Base-by-base conservation (phyloP, 2,113 vertebrate genomes). In the Sturnira hondurensis region DNA sequence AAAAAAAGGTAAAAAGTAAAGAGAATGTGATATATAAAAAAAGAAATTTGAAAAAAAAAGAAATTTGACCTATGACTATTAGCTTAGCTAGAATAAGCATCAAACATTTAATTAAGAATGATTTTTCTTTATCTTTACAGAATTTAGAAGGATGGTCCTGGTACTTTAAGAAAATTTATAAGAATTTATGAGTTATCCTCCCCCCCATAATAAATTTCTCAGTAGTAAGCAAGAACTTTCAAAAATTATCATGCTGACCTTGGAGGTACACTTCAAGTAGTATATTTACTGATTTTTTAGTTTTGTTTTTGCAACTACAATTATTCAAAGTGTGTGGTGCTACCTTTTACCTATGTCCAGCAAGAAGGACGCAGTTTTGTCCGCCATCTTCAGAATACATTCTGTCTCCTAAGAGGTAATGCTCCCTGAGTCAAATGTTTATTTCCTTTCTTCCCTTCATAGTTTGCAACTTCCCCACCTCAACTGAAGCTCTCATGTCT, bases 271-370 rank as follows among this genome's bases (percentile, higher is more conserved):
- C 26, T 90, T 47, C 81, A 92, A 65, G 31, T 70, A 58, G 28
- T 77, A 50, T 88, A 90, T 88, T 90, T 95, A 95, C 31, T 92
- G 58, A 15, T 70, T 92, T 70, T 92, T 20, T 54, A 13, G 11
- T 88, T 91, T 93, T 96, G 36, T 81, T 93, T 95, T 90, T 80
- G 26, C n/a, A 65, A 89, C 13, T 52, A n/a, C 56, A 92, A 74
- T 0, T 31, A 65, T 84, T 93, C 85, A 70, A 96, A 89, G 63
- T 56, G 13, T 96, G 47, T 89, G 22, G 12, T 47, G 19, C 1
- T 87, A 56, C 16, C 5, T 87, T 89, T 77, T 85, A 77, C 26
- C 17, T 36, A 63, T 67, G 41, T 84, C 47, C 38, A 84, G 19
- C 38, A 77, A 56, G 33, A 96, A 87, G 16, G 2, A 71, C 61